phyloP scores from a whole-genome alignment of 2,113 vertebrate genomes.

The Cromileptes altivelis region DNA sequence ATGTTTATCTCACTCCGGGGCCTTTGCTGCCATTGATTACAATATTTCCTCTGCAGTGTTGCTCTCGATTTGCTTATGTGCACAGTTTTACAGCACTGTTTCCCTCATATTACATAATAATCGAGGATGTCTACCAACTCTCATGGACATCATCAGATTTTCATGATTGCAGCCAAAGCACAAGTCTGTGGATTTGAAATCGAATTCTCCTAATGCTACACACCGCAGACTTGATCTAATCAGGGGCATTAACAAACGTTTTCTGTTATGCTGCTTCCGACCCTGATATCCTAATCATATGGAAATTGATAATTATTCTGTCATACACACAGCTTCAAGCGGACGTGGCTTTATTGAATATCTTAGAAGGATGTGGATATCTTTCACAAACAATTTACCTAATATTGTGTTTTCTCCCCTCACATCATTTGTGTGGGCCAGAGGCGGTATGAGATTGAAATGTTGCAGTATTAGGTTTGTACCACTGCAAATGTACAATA shows the following conservation, averaged over 20 bases:
- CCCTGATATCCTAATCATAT: conserved; percentile 80
- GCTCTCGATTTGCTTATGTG: conserved; percentile 55
- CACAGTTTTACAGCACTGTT: conserved; percentile 31
- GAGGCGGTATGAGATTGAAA: conserved; percentile 55
- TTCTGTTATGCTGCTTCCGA: conserved; percentile 74
- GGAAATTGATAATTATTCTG: conserved; percentile 86
- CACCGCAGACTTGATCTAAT: conserved; percentile 71
- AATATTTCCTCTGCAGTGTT: conserved; percentile 28
- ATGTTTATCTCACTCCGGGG: conserved; percentile 62
- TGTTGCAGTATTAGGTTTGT: conserved; percentile 43
- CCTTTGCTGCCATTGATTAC: conserved; percentile 45
- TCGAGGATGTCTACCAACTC: conserved; percentile 54
- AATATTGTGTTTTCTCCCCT: conserved; percentile 62
- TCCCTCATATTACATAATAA: conserved; percentile 67
- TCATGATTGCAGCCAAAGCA: conserved; percentile 68
- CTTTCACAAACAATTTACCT: conserved; percentile 79
- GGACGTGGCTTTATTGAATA: conserved; percentile 78
- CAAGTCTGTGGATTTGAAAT: conserved; percentile 72
- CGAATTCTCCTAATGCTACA: conserved; percentile 67
- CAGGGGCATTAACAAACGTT: conserved; percentile 78
- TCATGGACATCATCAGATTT: conserved; percentile 76
- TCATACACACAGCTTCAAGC: conserved; percentile 69
- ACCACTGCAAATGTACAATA: conserved; percentile 32
- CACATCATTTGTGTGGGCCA: conserved; percentile 47
- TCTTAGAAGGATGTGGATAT: conserved; percentile 68